Evolutionary conservation across 2,888 invertebrate genomes (phyloP).

Genomic region (Cancer borealis): DNA sequence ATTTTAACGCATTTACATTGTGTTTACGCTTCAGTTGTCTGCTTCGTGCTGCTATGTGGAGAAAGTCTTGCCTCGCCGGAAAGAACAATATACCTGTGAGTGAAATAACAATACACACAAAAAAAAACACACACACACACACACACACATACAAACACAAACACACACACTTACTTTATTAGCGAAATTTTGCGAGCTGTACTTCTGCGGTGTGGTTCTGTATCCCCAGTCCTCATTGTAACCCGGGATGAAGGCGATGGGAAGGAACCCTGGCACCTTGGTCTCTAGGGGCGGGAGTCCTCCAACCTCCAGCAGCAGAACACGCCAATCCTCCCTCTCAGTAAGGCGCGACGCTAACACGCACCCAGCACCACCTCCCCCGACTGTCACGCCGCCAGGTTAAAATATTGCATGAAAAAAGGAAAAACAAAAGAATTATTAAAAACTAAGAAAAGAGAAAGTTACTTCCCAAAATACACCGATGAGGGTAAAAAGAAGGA

Average conservation of each 20-base stretch:
- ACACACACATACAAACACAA: too few relatives aligned
- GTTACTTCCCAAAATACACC: background rate
- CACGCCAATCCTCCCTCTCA: constrained; percentile 54
- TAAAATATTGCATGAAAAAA: background rate
- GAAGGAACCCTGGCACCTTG: constrained; percentile 36
- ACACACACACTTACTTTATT: constrained; percentile 25
- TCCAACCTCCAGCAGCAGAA: constrained; percentile 62
- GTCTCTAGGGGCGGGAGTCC: constrained; percentile 54
- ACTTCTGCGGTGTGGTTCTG: constrained; percentile 49
- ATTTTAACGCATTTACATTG: background rate
- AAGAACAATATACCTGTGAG: too few relatives aligned
- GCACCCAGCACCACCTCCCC: constrained; percentile 54
- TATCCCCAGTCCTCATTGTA: constrained; percentile 62
- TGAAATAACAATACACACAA: too few relatives aligned
- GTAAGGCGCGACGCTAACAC: constrained; percentile 49
- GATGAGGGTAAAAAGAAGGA: background rate
- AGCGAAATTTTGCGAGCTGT: constrained; percentile 39
- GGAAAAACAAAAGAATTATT: background rate
- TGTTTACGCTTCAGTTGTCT: background rate
- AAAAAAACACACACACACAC: background rate
- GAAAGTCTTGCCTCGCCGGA: background rate
- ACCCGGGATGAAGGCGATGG: constrained; percentile 46
- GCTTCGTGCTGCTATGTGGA: background rate
- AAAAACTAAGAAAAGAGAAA: background rate
- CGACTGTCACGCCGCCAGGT: constrained; percentile 41